Evolutionary conservation across 2,888 invertebrate genomes (phyloP), one percentile per base, ranked within the genome.

Genomic region (Agrenia bidenticulata): DNA sequence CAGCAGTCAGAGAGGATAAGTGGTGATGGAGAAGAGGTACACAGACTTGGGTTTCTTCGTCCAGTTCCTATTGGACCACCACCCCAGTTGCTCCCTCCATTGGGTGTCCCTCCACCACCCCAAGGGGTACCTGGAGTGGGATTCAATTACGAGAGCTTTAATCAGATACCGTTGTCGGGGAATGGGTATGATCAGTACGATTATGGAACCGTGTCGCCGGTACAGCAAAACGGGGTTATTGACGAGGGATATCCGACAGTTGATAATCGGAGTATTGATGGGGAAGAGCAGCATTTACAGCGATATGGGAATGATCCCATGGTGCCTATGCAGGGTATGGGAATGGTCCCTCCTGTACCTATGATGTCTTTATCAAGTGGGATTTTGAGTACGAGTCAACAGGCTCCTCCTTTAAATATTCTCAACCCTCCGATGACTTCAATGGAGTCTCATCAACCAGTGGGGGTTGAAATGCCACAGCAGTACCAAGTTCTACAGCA

Each of bases 11-110:
- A 64, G 13, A 50, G 71, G 23, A 71, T 71, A 54, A 68, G 66
- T 51, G 71, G 71, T 0, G 71, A 71, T 51, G 71, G 71, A 7
- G 64, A 68, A 51, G 68, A 71, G 56, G 71, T 68, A 13, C 62
- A 70, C 15, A 61, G 68, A 1, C n/a, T 59, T n/a, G 45, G 61
- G 27, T 65, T 63, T 59, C 32, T 66, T 1, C 58, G 56, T 7
- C 53, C 54, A 26, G 64, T 39, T 19, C 64, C 68, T 19, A 51
- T 60, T 4, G 61, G 54, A 24, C 64, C 68, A n/a, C 37, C 62
- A 0, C 56, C 63, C 11, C 63, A 61, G 64, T 62, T 56, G 57
- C 64, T 54, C 61, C 67, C 17, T 7, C 39, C 60, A n/a, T 19
- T 61, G 17, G 64, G 56, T 54, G 61, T 61, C 53, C 58, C 57